Evolutionary conservation across 2,888 invertebrate genomes (phyloP).

Genomic region (Diadegma fenestrale): DNA sequence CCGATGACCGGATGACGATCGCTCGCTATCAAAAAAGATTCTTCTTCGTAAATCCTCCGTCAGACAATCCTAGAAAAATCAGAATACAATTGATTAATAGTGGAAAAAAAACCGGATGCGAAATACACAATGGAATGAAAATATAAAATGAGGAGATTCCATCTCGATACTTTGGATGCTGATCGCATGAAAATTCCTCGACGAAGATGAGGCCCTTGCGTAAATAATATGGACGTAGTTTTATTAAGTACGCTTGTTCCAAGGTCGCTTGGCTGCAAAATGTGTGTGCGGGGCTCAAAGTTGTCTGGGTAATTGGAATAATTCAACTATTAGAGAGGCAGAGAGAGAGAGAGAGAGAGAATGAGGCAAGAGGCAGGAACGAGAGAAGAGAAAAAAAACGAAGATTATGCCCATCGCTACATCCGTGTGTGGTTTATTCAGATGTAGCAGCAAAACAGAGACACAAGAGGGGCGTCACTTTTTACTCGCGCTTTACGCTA

Average conservation of each 20-base stretch:
- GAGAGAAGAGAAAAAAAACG: background rate
- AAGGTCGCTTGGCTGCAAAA: conserved; percentile 36
- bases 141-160: conserved; percentile 32
- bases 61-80: conserved; percentile 12
- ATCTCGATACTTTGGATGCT: conserved; percentile 22
- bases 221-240: background rate
- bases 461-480: conserved; percentile 34
- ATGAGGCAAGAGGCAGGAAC: background rate
- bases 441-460: conserved; percentile 19
- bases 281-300: background rate
- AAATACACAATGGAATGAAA: conserved; percentile 40
- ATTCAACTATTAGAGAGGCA: conserved; percentile 25
- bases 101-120: conserved; percentile 59
- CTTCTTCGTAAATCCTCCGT: background rate
- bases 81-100: conserved; percentile 14
- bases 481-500: conserved; percentile 20
- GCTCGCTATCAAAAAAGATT: background rate
- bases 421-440: conserved; percentile 35
- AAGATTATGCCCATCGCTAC: conserved; percentile 25
- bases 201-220: conserved; percentile 34
- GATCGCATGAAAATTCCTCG: conserved; percentile 23
- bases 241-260: conserved; percentile 4
- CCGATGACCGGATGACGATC: background rate
- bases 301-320: conserved; percentile 34
- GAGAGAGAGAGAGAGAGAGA: background rate